A percentile compares a stretch with the other conserved stretches of the same genome.
Conservation (phyloP, 2,888 invertebrate species). For the Drosophila nr. perissopoda region DNA sequence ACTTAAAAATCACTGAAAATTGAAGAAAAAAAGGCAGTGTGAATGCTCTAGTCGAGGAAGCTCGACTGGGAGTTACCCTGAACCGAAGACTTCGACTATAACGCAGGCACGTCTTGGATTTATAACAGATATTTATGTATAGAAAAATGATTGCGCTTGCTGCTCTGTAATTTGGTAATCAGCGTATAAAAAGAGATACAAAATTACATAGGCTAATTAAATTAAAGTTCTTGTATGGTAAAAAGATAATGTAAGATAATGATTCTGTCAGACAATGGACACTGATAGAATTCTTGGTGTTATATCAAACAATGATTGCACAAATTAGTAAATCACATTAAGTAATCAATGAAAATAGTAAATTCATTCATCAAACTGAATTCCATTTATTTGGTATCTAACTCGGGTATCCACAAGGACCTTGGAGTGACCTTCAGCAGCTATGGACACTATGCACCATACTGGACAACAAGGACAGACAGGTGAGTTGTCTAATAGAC, state of each 20-base stretch:
- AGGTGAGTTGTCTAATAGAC: background rate
- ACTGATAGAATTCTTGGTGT: no score
- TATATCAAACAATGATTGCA: no score
- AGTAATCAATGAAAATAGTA: background rate
- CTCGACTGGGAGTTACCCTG: background rate
- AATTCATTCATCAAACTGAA: background rate
- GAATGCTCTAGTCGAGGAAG: background rate
- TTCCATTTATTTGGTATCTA: background rate
- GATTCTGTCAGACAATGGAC: no score
- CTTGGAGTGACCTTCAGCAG: background rate
- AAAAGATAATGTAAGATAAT: no score
- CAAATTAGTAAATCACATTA: no score
- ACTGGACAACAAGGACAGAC: background rate
- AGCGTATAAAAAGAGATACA: no score
- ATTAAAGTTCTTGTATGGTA: no score
- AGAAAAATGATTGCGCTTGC: background rate
- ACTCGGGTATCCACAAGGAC: background rate
- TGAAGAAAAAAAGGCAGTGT: background rate
- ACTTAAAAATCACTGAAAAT: slow-evolving; percentile 70
- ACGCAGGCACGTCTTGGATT: background rate
- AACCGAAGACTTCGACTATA: no score
- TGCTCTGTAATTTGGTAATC: background rate
- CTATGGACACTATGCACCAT: background rate
- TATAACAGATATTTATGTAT: background rate
- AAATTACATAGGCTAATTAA: no score